Conservation (phyloP, 1,140 invertebrate species). For the Megalopta genalis region DNA sequence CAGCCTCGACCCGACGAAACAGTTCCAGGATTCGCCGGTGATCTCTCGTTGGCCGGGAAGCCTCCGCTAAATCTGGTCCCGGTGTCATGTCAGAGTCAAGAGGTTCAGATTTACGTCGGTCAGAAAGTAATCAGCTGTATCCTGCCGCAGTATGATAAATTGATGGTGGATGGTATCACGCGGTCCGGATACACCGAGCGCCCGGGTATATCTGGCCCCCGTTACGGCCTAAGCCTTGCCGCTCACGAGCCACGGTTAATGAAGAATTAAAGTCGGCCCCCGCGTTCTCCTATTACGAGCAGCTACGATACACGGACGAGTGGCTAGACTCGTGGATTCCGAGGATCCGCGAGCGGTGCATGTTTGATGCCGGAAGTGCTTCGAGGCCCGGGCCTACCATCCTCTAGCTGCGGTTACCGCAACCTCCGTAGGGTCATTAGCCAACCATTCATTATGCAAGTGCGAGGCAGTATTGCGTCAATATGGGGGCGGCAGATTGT, state of each 20-base stretch:
- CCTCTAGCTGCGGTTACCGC: conserved; percentile 73
- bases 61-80: too few species aligned
- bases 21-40: too few species aligned
- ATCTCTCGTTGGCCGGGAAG: too few species aligned
- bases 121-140: conserved; percentile 9
- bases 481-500: conserved; percentile 72
- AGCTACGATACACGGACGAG: conserved; percentile 37
- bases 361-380: conserved; percentile 75
- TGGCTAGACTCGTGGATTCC: conserved; percentile 32
- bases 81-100: too few species aligned
- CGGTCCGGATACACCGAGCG: conserved; percentile 18
- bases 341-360: conserved; percentile 59
- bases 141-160: conserved; percentile 19
- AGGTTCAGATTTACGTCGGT: background rate
- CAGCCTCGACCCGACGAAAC: too few species aligned
- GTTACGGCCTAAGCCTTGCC: background rate
- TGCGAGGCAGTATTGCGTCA: conserved; percentile 75
- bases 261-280: conserved; percentile 47
- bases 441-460: conserved; percentile 77
- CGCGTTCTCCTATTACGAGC: conserved; percentile 35
- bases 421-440: conserved; percentile 77
- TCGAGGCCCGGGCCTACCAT: conserved; percentile 62
- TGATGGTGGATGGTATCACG: conserved; percentile 21
- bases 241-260: conserved; percentile 11
- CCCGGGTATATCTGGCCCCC: conserved; percentile 4